A percentile compares a stretch with the other conserved stretches of the same genome.
phyloP scores from a whole-genome alignment of 2,888 invertebrate species.

The Lymantria dispar region DNA sequence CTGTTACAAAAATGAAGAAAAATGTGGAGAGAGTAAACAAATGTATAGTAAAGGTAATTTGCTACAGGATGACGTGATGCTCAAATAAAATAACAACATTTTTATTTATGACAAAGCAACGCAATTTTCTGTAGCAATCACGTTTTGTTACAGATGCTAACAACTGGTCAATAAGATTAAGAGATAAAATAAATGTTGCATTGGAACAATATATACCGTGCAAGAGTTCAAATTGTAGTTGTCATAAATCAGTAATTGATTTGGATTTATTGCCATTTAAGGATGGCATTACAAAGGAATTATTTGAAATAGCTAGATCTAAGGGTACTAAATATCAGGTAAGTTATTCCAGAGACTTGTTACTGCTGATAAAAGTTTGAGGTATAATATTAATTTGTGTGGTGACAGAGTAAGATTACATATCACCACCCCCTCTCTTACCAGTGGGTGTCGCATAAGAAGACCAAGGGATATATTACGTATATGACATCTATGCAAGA shows the following conservation, averaged over 20 bases:
- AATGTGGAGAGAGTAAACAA: conserved; percentile 31
- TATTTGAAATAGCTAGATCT: conserved; percentile 81
- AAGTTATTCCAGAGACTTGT: conserved; percentile 4
- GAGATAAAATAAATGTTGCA: conserved; percentile 74
- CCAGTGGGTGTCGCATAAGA: too few relatives aligned
- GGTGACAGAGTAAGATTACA: too few relatives aligned
- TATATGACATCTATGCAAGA: too few relatives aligned
- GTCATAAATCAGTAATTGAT: conserved; percentile 84
- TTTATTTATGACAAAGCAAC: too few relatives aligned
- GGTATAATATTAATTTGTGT: too few relatives aligned
- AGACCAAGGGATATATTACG: too few relatives aligned
- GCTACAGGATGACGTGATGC: neutral
- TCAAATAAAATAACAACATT: too few relatives aligned
- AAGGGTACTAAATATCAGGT: conserved; percentile 75
- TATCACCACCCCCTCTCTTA: too few relatives aligned
- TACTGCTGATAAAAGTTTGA: neutral
- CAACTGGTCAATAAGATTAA: conserved; percentile 60
- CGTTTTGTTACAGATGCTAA: conserved; percentile 66
- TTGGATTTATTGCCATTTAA: conserved; percentile 87
- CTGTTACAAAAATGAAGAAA: conserved; percentile 30
- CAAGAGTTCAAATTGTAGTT: conserved; percentile 82
- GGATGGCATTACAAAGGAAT: conserved; percentile 86
- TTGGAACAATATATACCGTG: conserved; percentile 80
- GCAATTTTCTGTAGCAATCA: too few relatives aligned
- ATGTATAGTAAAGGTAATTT: conserved; percentile 43